A percentile compares a stretch with the other conserved stretches of the same genome.
Evolutionary conservation across 2,888 invertebrate species (phyloP).

Genomic region (Teleogryllus oceanicus): DNA sequence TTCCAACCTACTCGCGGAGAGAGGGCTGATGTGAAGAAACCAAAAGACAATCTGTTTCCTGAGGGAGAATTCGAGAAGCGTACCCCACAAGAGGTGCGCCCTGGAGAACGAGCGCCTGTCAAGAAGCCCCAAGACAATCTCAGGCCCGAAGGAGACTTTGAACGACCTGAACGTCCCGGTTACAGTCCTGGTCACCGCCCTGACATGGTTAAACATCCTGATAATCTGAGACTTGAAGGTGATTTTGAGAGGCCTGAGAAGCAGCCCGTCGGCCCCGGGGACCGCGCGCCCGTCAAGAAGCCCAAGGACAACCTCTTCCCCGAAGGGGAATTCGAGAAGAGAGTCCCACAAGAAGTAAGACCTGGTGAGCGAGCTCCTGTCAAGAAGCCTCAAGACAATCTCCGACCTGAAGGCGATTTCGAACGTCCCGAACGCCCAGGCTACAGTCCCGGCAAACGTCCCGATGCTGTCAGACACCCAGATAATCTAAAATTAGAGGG

Average conservation of each 20-base stretch:
- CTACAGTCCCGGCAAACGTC: conserved; percentile 39
- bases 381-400: conserved; percentile 48
- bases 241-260: conserved; percentile 39
- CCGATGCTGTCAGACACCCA: conserved; percentile 43
- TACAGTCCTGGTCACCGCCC: conserved; percentile 41
- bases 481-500: conserved; percentile 53
- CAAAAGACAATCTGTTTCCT: conserved; percentile 52
- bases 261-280: conserved; percentile 31
- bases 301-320: conserved; percentile 48
- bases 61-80: conserved; percentile 46
- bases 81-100: conserved; percentile 49
- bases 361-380: conserved; percentile 49
- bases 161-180: conserved; percentile 20
- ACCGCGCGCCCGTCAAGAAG: conserved; percentile 31
- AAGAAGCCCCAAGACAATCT: conserved; percentile 45
- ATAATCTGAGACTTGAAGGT: conserved; percentile 42
- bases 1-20: conserved; percentile 48
- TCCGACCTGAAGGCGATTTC: conserved; percentile 57
- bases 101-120: conserved; percentile 46
- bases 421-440: conserved; percentile 42
- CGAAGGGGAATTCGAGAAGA: conserved; percentile 56
- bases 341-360: conserved; percentile 44
- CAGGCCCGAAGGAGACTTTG: conserved; percentile 52
- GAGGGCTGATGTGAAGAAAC: conserved; percentile 55
- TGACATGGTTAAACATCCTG: conserved; percentile 36